These are phyloP conservation scores for Drosophila leontia DNA, from an alignment of 1,140 invertebrate genomes.

Conservation along the genomic window DNA sequence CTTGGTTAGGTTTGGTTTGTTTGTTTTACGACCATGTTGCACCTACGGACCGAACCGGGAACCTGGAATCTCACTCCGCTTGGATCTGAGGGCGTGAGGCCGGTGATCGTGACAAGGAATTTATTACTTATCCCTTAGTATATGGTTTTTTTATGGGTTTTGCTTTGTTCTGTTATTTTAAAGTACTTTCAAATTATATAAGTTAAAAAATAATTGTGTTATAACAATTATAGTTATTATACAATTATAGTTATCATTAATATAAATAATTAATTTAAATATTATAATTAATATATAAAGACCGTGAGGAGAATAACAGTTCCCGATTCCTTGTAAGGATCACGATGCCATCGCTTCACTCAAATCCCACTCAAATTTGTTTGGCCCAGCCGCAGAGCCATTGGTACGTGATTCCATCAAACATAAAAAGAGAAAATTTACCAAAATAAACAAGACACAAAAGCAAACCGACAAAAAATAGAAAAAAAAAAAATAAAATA, in stretches of 20 bases:
- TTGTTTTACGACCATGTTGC: conserved; percentile 81
- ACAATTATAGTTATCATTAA: background rate
- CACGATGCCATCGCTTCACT: conserved; percentile 37
- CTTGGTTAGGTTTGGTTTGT: conserved; percentile 51
- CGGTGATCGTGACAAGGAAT: conserved; percentile 11
- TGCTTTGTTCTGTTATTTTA: too few species aligned
- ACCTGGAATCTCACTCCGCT: conserved; percentile 10
- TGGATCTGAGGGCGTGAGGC: conserved; percentile 22
- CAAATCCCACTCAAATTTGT: conserved; percentile 40
- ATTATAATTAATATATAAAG: background rate
- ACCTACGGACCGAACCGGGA: conserved; percentile 55
- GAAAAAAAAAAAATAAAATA: background rate
- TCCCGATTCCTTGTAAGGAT: background rate
- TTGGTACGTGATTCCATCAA: conserved; percentile 81
- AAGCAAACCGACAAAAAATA: conserved; percentile 8
- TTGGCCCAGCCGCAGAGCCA: conserved; percentile 40
- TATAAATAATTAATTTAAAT: background rate
- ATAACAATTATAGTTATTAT: too few species aligned
- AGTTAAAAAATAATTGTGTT: too few species aligned
- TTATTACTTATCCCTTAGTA: background rate
- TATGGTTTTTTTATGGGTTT: background rate
- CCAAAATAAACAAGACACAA: conserved; percentile 49
- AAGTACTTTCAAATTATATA: background rate
- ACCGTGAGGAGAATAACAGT: background rate
- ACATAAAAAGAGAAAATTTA: conserved; percentile 67